Conservation (phyloP, 2,797 vertebrate species). For the Mormyrops attenuatus region DNA sequence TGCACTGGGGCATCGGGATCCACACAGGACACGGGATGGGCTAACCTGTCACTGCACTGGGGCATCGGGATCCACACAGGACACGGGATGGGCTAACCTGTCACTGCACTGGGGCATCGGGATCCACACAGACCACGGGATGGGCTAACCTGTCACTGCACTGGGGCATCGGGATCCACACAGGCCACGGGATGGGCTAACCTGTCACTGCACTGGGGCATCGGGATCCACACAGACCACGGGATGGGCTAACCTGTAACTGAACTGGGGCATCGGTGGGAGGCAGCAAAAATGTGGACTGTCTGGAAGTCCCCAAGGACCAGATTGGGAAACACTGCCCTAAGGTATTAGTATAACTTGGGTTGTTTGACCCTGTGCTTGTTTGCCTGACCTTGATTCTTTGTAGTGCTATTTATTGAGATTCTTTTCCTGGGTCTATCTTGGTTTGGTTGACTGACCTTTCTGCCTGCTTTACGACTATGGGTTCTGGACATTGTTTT, state of each 20-base stretch:
- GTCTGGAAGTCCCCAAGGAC: not conserved
- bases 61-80: too few species aligned
- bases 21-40: too few species aligned
- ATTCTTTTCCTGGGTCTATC: not conserved
- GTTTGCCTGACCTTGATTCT: not conserved
- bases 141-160: not conserved
- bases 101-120: too few species aligned
- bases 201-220: too few species aligned
- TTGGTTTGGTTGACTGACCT: not conserved
- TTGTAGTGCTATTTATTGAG: not conserved
- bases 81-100: too few species aligned
- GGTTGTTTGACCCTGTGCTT: not conserved
- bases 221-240: too few species aligned
- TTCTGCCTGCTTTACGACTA: not conserved
- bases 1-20: too few species aligned
- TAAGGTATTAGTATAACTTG: not conserved
- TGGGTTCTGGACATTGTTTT: not conserved
- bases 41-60: too few species aligned
- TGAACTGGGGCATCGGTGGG: too few species aligned
- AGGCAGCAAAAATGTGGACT: not conserved
- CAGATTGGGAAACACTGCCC: not conserved
- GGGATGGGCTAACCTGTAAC: too few species aligned
- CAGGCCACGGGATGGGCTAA: too few species aligned
- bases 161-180: too few species aligned
- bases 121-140: not conserved